Base-by-base conservation (phyloP, 2,888 invertebrate species). In the Torymus tubicola region DNA sequence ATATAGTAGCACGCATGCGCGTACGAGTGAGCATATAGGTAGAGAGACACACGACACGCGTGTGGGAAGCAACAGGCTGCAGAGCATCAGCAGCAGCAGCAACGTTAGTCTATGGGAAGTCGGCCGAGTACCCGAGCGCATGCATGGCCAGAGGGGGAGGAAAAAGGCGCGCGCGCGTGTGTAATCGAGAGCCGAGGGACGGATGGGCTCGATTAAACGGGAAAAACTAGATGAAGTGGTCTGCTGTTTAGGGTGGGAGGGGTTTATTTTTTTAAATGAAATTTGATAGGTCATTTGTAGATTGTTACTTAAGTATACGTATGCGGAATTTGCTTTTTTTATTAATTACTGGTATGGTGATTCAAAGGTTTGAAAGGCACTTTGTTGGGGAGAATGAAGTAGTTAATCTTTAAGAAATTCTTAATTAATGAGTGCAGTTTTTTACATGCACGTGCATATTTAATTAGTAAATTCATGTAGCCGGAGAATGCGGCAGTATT, bases 61-160 rank as follows among this genome's bases (percentile, higher is more conserved):
- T 79, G 79, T 81, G 81, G 81, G 81, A 81, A 81, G 81, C 81
- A 68, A 78, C 70, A 68, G 58, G 70, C 70, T 67, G 72, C 63
- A 18, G 10, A 13, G 64, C 60, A 64, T 71, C 57, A 52, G 76
- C 57, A 67, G 67, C n/a, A 58, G 65, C 31, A 50, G 3, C 2
- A 2, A 12, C 13, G 52, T n/a, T 14, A 24, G 13, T 53, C 68
- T 60, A 81, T 81, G 77, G 77, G 81, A 81, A 81, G 81, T 81
- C 73, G 81, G 77, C 14, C 77, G 71, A 52, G 63, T 18, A 21
- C 16, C 14, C 69, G 58, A 55, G 52, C 68, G 55, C 12, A n/a
- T 10, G 58, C 10, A 52, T 31, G 12, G 67, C 21, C 16, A 12
- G 16, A 21, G 60, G 57, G 67, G 73, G 57, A 57, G 53, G 72